Base-by-base conservation (phyloP, 92 coral and sea anemone genomes). In the Phenganax subtilis region DNA sequence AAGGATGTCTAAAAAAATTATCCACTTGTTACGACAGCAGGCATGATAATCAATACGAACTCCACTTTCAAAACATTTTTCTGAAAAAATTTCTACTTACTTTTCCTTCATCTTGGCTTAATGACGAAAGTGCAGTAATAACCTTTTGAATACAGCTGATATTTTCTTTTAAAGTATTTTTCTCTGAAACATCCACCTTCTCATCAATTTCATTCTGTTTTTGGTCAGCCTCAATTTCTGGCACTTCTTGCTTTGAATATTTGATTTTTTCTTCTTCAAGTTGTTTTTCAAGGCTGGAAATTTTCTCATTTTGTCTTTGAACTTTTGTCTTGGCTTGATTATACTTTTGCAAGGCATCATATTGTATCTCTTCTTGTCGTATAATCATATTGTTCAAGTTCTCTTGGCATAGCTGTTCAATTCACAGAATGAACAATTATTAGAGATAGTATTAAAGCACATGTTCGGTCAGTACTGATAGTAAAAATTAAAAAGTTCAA, bases 1-100 rank as follows among this genome's bases (percentile, higher is more conserved):
- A 54, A 52, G 15, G 53, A 76, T 76, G 64, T 76, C 81, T 76
- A 76, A 76, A 76, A 12, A 68, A 53, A 27, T 55, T 75, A n/a
- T 14, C 31, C 47, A 37, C 5, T 2, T 37, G 47, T 37, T 37
- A 37, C 5, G 20, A 25, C 65, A 59, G 65, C 6, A 59, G 20
- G 7, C 0, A 25, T 14, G 17, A 59, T 14, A 10, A 25, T 59
- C 65, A 59, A 59, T 25, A 14, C 4, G 20, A 59, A 6, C 2
- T 59, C 65, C 15, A 59, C 4, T n/a, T 3, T 59, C 20, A 59
- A 25, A 25, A 6, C 17, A 6, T 59, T 10, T 25, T 25, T 14
- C 15, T 59, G 65, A 59, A 59, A 14, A 20, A 64, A 61, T 6
- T 61, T 12, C 0, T 29, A 68, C 73, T 68, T 11, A 68, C 73